Base-by-base conservation (phyloP, 1,140 invertebrate species). In the Calliphora vicina region DNA sequence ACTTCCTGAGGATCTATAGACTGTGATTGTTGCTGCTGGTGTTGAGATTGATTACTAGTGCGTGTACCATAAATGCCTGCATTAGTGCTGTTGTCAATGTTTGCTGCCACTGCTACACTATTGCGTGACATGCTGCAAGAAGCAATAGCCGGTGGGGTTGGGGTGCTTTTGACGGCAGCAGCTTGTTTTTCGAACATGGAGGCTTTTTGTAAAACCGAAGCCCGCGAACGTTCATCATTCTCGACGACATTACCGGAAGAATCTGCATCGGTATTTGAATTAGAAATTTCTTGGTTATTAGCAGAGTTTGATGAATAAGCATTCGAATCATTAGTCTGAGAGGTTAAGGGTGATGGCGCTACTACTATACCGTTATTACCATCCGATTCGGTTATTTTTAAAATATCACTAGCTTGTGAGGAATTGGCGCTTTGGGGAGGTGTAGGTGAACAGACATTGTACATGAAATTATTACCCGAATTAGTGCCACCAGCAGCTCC, bases 111-210 rank as follows among this genome's bases (percentile, higher is more conserved):
- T 12, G 45, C 12, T 50, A n/a, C 45, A 50, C 17, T 27, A 23
- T 23, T 76, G 73, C 73, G 73, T 23, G 83, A 45, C 1, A 61
- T 12, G 27, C 23, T 67, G 5, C 43, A 35, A 1, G 85, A 43
- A 6, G 82, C 42, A 4, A 57, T 61, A 23, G 57, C 57, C 1
- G 78, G 20, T 73, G 72, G 73, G 2, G 74, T 25, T 25, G 84
- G 45, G 6, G 61, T 81, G 29, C 45, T 83, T 57, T 73, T 85
- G 3, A 85, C 86, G 13, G 85, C 78, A 8, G 88, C 88, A 42
- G 89, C 89, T 50, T 87, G 87, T 85, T 90, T 90, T 83, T 91
- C 90, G 80, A 91, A 91, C 90, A 91, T 89, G 17, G 90, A 91
- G 6, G 88, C 87, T 84, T 91, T 91, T 45, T 91, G 88, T 50